phyloP scores from a whole-genome alignment of 1,140 invertebrate genomes.

The Bombus pascuorum region DNA sequence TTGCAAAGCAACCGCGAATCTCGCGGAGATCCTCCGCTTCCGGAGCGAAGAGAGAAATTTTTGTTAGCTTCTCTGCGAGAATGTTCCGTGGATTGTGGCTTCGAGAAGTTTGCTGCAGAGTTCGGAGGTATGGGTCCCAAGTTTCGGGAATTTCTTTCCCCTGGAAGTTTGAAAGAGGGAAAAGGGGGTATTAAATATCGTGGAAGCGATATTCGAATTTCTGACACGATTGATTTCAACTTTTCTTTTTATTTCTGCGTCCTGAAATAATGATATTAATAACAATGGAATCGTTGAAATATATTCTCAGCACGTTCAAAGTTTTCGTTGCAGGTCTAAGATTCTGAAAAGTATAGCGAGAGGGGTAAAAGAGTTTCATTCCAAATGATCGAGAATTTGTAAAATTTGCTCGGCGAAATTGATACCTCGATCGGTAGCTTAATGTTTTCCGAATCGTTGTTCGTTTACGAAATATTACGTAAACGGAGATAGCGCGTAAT shows the following conservation, averaged over 20 bases:
- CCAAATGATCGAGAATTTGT: too few species aligned
- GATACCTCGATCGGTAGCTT: background rate
- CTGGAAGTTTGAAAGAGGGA: background rate
- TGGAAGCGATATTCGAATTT: background rate
- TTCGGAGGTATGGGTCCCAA: background rate
- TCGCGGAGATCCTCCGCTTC: slow-evolving; percentile 14
- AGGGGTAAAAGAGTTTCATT: background rate
- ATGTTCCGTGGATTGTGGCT: background rate
- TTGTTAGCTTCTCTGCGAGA: background rate
- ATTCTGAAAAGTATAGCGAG: background rate
- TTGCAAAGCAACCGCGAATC: slow-evolving; percentile 73
- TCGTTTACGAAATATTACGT: slow-evolving; percentile 41
- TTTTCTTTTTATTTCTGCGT: background rate
- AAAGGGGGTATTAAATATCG: background rate
- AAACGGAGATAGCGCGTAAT: slow-evolving; percentile 41
- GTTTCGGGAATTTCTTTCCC: background rate
- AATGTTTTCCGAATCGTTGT: slow-evolving; percentile 9
- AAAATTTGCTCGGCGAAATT: background rate
- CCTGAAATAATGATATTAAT: background rate
- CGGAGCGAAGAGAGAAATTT: background rate
- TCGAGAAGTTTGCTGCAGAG: background rate
- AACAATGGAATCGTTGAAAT: background rate
- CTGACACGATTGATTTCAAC: background rate
- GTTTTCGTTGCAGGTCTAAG: background rate
- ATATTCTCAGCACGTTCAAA: background rate